Evolutionary conservation across 2,888 invertebrate genomes (phyloP), one percentile per base, ranked within the genome.

Genomic region (Meiosimyza platycephala): DNA sequence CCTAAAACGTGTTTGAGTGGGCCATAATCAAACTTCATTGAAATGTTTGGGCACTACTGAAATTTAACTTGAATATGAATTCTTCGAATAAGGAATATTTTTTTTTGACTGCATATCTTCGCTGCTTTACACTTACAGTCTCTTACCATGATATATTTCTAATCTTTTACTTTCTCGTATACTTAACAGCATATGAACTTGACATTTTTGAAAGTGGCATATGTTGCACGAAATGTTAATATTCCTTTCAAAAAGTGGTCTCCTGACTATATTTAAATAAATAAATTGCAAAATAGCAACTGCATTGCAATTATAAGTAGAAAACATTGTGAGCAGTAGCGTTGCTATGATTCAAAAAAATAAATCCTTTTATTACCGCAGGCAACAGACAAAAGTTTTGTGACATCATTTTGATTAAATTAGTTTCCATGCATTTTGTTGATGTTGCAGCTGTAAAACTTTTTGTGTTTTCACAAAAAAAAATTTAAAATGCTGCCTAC

Each of bases 211-310:
- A 40, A 40, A 40, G 47, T 47, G 22, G 55, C 55, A 47, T 16
- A 55, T 55, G 50, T 57, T 68, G 68, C 59, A 68, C 68, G 68
- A 59, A 59, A 48, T 50, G 12, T 68, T 68, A 68, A 68, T 68
- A 57, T 57, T 59, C 50, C 59, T 68, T 68, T 40, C 9, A 6
- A 40, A 40, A 40, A 40, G 9, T 3, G 28, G 28, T 28, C 47
- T 51, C 12, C 50, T 48, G 50, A 68, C 50, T 68, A 48, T 54
- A 50, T 47, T 66, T 40, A 9, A 40, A 7, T 7, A 9, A 40
- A 9, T 9, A 40, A 40, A 54, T 47, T 55, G 47, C 55, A 60
- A 60, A 65, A 28, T 51, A 28, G 15, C 50, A 65, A 52, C 51
- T 55, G 67, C 68, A 51, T 50, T 64, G 48, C 15, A 18, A 57